Evolutionary conservation across 2,888 invertebrate genomes (phyloP).

Genomic region (Oithona nana): DNA sequence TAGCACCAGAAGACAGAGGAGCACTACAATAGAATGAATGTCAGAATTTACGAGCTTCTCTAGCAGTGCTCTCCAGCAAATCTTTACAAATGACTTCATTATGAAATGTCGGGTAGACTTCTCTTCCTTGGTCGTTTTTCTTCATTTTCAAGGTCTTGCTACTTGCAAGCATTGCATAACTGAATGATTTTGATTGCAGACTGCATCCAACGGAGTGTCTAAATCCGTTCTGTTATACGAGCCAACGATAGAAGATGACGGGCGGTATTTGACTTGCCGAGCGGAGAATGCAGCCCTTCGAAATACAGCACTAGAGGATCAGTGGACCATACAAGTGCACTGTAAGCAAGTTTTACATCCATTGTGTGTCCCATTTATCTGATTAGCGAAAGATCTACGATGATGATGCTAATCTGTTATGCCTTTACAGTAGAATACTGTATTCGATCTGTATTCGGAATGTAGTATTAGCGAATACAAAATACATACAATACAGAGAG

Average conservation of each 20-base stretch:
- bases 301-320: constrained; percentile 57
- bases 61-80: no score
- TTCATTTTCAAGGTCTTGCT: background rate
- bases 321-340: constrained; percentile 71
- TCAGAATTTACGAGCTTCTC: no score
- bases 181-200: background rate
- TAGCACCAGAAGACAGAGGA: no score
- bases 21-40: no score
- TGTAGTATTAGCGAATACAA: no score
- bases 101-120: background rate
- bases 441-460: no score
- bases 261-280: constrained; percentile 66
- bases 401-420: no score
- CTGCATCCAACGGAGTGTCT: constrained; percentile 40
- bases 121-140: background rate
- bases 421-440: no score
- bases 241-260: constrained; percentile 71
- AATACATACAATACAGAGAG: no score
- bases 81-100: background rate
- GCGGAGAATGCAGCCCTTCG: constrained; percentile 78
- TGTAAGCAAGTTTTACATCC: constrained; percentile 44
- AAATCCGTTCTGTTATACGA: constrained; percentile 69
- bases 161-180: no score
- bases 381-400: no score
- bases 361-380: no score